phyloP scores from a whole-genome alignment of 2,888 invertebrate species.

The Melinopterus prodromus region DNA sequence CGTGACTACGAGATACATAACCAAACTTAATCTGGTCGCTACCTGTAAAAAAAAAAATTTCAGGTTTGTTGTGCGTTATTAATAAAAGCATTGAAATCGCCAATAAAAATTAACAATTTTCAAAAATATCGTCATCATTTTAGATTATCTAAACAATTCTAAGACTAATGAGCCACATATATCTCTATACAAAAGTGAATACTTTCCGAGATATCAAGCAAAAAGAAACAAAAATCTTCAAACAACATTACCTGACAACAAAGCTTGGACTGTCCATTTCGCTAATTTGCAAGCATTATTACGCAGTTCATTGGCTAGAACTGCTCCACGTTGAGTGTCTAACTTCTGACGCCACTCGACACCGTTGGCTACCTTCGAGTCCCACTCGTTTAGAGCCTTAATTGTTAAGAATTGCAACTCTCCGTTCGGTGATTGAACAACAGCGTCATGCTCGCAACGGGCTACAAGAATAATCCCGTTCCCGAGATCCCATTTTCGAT shows the following conservation, averaged over 20 bases:
- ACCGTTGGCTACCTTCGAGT: constrained; percentile 93
- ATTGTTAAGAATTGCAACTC: constrained; percentile 94
- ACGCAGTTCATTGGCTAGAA: constrained; percentile 95
- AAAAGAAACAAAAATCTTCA: too few relatives aligned
- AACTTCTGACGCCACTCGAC: constrained; percentile 99
- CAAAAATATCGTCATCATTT: constrained; percentile 86
- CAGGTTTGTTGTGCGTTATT: too few relatives aligned
- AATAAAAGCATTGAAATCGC: too few relatives aligned
- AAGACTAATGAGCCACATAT: constrained; percentile 7
- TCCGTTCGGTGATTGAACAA: constrained; percentile 84
- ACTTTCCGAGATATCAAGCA: too few relatives aligned
- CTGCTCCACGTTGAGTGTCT: constrained; percentile 97
- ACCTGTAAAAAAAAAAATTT: constrained; percentile 60
- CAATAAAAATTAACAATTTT: too few relatives aligned
- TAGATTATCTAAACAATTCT: constrained; percentile 86
- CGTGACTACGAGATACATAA: constrained; percentile 95
- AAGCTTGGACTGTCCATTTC: constrained; percentile 96
- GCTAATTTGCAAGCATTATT: constrained; percentile 99
- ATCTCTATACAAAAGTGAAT: neutral
- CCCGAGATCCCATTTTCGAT: constrained; percentile 96
- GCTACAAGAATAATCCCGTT: constrained; percentile 90
- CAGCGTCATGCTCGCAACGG: constrained; percentile 97
- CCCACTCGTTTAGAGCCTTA: constrained; percentile 99
- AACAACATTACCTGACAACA: constrained; percentile 64
- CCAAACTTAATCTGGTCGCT: constrained; percentile 99